Evolutionary conservation across 2,113 vertebrate genomes (phyloP).

Genomic region (Petaurus breviceps): DNA sequence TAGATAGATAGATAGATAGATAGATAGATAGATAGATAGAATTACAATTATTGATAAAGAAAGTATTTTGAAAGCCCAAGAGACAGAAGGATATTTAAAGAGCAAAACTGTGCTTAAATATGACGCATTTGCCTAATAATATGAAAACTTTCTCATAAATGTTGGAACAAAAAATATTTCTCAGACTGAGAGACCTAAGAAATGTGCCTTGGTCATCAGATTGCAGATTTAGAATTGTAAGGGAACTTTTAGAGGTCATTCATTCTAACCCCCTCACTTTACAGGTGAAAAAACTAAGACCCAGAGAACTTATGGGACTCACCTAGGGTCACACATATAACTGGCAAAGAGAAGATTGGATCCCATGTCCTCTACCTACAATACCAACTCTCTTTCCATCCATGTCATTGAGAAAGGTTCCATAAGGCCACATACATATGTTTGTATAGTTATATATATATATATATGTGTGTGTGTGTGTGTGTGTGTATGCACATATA

Average conservation of each 20-base stretch:
- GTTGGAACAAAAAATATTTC: not conserved
- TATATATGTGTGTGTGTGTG: no score
- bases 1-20: not conserved
- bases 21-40: not conserved
- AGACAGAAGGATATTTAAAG: not conserved
- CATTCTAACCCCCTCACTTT: not conserved
- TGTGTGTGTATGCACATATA: no score
- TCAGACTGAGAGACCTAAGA: not conserved
- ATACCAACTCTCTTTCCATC: not conserved
- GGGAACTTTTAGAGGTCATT: not conserved
- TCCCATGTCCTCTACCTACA: not conserved
- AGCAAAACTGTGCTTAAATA: not conserved
- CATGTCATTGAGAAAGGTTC: not conserved
- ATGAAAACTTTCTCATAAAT: not conserved
- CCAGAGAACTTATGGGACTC: not conserved
- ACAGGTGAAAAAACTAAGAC: not conserved
- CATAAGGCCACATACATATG: not conserved
- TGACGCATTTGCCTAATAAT: not conserved
- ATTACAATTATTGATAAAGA: not conserved
- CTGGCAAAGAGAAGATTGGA: not conserved
- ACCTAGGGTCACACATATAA: not conserved
- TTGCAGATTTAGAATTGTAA: not conserved
- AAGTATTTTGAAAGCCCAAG: not conserved
- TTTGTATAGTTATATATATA: not conserved
- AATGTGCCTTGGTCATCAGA: not conserved